Percentiles rank a stretch among this genome's conserved stretches.
These are phyloP conservation scores for Poecilia latipinna DNA, from an alignment of 2,113 vertebrate species.

Conservation along the genomic window DNA sequence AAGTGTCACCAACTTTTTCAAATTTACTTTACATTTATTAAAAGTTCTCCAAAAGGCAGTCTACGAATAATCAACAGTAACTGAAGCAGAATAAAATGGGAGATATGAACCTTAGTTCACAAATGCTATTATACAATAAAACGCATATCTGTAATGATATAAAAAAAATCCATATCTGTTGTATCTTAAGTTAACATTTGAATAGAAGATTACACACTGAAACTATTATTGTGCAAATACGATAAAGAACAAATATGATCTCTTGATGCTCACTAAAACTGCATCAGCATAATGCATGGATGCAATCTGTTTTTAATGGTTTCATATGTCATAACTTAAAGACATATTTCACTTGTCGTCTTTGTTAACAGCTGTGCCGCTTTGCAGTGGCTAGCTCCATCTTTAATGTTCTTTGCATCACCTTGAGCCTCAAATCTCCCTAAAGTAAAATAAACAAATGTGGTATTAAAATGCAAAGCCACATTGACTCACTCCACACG, in stretches of 20 bases:
- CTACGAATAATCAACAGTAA: neutral
- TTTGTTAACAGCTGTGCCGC: neutral
- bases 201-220: neutral
- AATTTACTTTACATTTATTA: neutral
- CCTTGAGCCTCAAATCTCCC: neutral
- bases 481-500: conserved; percentile 19
- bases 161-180: no score
- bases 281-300: conserved; percentile 40
- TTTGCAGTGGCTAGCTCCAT: conserved; percentile 10
- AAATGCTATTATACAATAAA: no score
- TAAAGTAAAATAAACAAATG: conserved; percentile 27
- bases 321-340: conserved; percentile 35
- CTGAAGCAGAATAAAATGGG: neutral
- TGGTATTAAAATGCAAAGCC: conserved; percentile 43
- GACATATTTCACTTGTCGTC: conserved; percentile 37
- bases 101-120: no score
- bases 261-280: conserved; percentile 13
- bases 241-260: neutral
- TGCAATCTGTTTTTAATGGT: conserved; percentile 20
- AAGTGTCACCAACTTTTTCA: neutral
- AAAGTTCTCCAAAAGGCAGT: neutral
- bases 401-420: conserved; percentile 21
- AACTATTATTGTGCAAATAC: neutral
- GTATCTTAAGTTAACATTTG: no score
- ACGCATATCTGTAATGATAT: no score